These are phyloP conservation scores for Datnioides undecimradiatus DNA, from an alignment of 2,113 vertebrate species.

Conservation along the genomic window DNA sequence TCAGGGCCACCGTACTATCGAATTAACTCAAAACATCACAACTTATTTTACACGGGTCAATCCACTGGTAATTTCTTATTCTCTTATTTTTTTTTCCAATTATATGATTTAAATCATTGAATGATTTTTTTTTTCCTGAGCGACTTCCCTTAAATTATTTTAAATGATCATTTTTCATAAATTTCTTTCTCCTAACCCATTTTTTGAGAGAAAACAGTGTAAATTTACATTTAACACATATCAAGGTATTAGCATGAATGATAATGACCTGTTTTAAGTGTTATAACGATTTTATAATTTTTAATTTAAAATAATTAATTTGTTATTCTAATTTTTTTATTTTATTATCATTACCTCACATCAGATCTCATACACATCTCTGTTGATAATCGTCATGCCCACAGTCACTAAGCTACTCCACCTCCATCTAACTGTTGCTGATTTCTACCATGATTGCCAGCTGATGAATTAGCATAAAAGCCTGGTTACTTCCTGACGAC, in stretches of 20 bases:
- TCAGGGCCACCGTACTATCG: background rate
- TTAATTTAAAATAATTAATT: too few relatives aligned
- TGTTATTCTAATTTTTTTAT: too few relatives aligned
- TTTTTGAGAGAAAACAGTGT: background rate
- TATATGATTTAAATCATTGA: too few relatives aligned
- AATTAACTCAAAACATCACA: background rate
- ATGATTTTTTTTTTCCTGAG: too few relatives aligned
- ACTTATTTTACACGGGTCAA: too few relatives aligned
- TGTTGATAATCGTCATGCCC: slow-evolving; percentile 17
- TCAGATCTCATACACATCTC: background rate
- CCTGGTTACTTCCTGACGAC: slow-evolving; percentile 45
- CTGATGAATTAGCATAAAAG: slow-evolving; percentile 47
- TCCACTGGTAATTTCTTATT: too few relatives aligned
- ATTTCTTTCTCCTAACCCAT: background rate
- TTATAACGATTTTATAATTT: background rate
- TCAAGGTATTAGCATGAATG: background rate
- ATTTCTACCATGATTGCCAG: slow-evolving; percentile 26
- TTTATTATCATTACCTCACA: too few relatives aligned
- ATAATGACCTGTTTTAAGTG: background rate
- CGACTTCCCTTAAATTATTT: too few relatives aligned
- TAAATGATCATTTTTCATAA: too few relatives aligned
- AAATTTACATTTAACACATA: background rate
- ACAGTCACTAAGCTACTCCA: slow-evolving; percentile 17
- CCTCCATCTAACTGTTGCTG: slow-evolving; percentile 10
- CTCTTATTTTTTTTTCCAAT: too few relatives aligned